Conservation (phyloP, 1,140 invertebrate genomes). For the Rhynchophorus ferrugineus region DNA sequence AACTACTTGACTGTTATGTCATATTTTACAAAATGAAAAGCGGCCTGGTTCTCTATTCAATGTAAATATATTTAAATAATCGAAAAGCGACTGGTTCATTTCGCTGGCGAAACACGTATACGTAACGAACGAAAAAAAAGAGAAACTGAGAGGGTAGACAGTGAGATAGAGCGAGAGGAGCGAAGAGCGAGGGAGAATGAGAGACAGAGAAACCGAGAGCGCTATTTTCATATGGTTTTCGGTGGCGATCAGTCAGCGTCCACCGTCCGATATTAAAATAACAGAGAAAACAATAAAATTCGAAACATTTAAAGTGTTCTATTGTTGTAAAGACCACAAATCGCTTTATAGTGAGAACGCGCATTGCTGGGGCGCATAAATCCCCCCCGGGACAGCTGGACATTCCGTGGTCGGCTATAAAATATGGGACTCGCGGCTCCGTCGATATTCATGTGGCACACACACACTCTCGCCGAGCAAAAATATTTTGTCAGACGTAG, state of each 20-base stretch:
- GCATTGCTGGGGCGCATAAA: conserved; percentile 27
- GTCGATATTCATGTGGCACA: background rate
- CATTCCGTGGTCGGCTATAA: conserved; percentile 11
- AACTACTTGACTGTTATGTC: no score
- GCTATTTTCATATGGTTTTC: background rate
- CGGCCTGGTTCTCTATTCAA: no score
- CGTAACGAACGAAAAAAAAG: no score
- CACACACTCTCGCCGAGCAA: background rate
- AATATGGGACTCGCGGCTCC: conserved; percentile 5
- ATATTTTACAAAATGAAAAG: no score
- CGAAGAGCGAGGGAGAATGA: no score
- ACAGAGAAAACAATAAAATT: conserved; percentile 31
- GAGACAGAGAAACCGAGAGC: no score
- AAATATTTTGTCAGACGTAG: background rate
- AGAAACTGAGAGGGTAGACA: no score
- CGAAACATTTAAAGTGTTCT: conserved; percentile 33
- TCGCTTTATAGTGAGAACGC: conserved; percentile 29
- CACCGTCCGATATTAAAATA: conserved; percentile 24
- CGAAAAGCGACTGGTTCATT: no score
- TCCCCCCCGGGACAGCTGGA: conserved; percentile 15
- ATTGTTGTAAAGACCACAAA: conserved; percentile 34
- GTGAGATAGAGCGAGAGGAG: no score
- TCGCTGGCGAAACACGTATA: no score
- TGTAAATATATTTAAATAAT: no score
- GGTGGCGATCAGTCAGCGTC: background rate